phyloP scores from a whole-genome alignment of 2,888 invertebrate genomes.

The Hirtodrosophila histrioides region DNA sequence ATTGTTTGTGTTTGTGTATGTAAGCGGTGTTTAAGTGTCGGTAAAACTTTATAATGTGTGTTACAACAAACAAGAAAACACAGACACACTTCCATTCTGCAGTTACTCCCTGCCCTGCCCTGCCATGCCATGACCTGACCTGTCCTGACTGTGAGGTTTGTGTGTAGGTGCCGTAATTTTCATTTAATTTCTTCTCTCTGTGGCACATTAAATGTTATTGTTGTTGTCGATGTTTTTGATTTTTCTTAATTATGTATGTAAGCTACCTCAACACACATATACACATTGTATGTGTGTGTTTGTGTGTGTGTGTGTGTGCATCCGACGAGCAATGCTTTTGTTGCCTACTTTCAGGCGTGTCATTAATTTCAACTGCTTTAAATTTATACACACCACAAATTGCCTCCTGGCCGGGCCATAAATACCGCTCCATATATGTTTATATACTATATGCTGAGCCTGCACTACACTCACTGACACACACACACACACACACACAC shows the following conservation, averaged over 20 bases:
- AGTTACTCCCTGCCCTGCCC: neutral
- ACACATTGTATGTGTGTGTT: constrained; percentile 18
- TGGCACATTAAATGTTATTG: constrained; percentile 49
- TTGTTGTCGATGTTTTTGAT: constrained; percentile 47
- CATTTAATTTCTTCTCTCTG: constrained; percentile 57
- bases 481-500: constrained; percentile 1
- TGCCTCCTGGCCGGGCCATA: constrained; percentile 48
- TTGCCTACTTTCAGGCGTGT: constrained; percentile 61
- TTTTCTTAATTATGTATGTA: constrained; percentile 64
- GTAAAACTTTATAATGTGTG: constrained; percentile 74
- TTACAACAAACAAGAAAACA: constrained; percentile 55
- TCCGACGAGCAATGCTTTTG: constrained; percentile 8
- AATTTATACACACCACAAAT: constrained; percentile 65
- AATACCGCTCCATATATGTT: constrained; percentile 21
- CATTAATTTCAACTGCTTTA: constrained; percentile 69
- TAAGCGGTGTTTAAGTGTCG: constrained; percentile 65
- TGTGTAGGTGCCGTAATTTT: constrained; percentile 50
- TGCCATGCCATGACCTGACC: neutral
- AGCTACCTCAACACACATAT: constrained; percentile 27
- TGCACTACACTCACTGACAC: neutral
- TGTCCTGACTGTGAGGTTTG: constrained; percentile 6
- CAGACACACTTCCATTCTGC: constrained; percentile 7
- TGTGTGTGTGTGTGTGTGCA: too few relatives aligned
- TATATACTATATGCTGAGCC: neutral
- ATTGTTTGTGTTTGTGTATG: constrained; percentile 46